A percentile compares a stretch with the other conserved stretches of the same genome.
These are phyloP conservation scores for Lysiphlebus fabarum DNA, from an alignment of 1,140 invertebrate species.

Conservation along the genomic window DNA sequence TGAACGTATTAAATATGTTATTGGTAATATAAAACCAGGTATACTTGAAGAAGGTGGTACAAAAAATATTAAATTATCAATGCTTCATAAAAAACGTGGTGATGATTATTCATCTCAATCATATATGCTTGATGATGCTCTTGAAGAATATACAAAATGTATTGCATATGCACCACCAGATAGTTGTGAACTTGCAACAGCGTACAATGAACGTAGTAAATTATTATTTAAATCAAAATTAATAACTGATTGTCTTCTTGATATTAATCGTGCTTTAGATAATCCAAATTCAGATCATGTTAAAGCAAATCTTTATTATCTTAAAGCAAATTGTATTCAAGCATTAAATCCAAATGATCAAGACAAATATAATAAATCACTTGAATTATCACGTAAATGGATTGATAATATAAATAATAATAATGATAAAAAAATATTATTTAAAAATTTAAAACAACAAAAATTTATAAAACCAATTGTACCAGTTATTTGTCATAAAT, in stretches of 20 bases:
- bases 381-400: not conserved
- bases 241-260: conserved; percentile 17
- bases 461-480: not conserved
- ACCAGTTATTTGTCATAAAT: not conserved
- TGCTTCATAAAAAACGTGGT: too few relatives aligned
- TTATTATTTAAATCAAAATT: conserved; percentile 5
- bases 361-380: not conserved
- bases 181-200: conserved; percentile 12
- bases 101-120: too few relatives aligned
- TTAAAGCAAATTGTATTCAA: conserved; percentile 5
- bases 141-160: conserved; percentile 15
- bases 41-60: too few relatives aligned
- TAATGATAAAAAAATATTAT: not conserved
- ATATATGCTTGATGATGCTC: not conserved
- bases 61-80: too few relatives aligned
- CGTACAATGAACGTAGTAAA: conserved; percentile 17
- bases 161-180: conserved; percentile 12
- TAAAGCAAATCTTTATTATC: conserved; percentile 7
- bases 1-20: too few relatives aligned
- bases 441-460: not conserved
- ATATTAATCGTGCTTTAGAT: conserved; percentile 18
- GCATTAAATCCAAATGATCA: not conserved
- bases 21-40: too few relatives aligned
- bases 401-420: not conserved
- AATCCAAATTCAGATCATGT: conserved; percentile 12